Conservation (phyloP, 2,113 vertebrate species). For the Prinia subflava region DNA sequence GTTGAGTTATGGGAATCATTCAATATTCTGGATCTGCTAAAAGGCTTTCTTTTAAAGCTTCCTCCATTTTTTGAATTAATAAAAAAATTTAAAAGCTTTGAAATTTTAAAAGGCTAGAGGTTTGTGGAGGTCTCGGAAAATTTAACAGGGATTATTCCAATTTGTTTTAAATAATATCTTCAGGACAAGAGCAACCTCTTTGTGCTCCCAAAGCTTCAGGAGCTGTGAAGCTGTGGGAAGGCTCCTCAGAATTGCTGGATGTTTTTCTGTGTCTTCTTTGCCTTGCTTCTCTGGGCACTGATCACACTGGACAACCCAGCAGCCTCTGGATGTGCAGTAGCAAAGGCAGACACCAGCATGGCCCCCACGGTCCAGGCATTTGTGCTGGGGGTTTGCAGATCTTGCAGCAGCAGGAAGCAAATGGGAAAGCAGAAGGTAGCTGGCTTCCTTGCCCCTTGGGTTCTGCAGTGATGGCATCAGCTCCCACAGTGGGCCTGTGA, state of each 20-base stretch:
- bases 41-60: background rate
- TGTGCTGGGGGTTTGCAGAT: background rate
- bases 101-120: background rate
- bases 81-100: background rate
- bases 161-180: background rate
- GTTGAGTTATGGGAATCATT: background rate
- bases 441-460: background rate
- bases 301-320: background rate
- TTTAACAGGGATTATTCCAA: background rate
- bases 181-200: background rate
- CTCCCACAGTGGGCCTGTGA: background rate
- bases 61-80: background rate
- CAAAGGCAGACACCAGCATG: background rate
- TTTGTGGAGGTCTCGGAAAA: background rate
- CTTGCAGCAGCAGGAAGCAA: background rate
- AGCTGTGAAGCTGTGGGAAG: background rate
- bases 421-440: background rate
- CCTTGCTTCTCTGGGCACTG: background rate
- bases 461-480: background rate
- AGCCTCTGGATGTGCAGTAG: background rate
- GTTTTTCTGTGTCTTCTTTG: background rate
- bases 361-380: rapidly evolving
- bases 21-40: background rate
- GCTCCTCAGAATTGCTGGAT: background rate
- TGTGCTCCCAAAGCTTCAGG: background rate